Evolutionary conservation across 2,113 vertebrate genomes (phyloP).

Genomic region (Notothenia coriiceps): DNA sequence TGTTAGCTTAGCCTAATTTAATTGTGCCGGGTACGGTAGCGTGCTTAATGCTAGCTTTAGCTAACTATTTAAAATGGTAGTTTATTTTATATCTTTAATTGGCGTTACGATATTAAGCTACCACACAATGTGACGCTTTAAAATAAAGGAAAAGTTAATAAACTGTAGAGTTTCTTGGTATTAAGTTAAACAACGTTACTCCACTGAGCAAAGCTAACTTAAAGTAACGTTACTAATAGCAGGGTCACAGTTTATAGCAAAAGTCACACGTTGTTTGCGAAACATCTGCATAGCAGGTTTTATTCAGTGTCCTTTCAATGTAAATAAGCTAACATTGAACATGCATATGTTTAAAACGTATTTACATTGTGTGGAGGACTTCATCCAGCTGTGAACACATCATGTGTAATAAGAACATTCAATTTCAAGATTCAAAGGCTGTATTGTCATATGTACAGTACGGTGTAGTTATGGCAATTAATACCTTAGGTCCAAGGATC

Average conservation of each 20-base stretch:
- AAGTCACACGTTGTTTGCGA: not conserved
- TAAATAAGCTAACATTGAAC: not conserved
- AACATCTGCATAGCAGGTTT: not conserved
- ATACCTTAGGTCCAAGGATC: too few species aligned
- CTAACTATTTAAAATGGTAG: not conserved
- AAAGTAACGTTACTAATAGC: not conserved
- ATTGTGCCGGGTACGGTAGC: conserved; percentile 45
- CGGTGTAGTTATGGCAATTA: too few species aligned
- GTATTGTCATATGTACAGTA: too few species aligned
- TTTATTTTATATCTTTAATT: not conserved
- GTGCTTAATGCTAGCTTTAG: conserved; percentile 55
- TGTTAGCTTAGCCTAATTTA: conserved; percentile 48
- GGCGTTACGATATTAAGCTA: not conserved
- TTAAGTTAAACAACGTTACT: not conserved
- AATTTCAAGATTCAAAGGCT: too few species aligned
- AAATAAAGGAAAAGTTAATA: not conserved
- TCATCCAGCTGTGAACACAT: not conserved
- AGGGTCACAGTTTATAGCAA: not conserved
- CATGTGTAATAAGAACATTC: too few species aligned
- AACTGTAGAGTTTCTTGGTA: not conserved
- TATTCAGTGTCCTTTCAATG: not conserved
- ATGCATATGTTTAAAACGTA: not conserved
- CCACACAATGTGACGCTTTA: accelerated
- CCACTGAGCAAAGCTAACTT: not conserved
- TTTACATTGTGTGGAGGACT: not conserved